phyloP scores from a whole-genome alignment of 2,797 vertebrate genomes.

The Hafferia zeledoni region DNA sequence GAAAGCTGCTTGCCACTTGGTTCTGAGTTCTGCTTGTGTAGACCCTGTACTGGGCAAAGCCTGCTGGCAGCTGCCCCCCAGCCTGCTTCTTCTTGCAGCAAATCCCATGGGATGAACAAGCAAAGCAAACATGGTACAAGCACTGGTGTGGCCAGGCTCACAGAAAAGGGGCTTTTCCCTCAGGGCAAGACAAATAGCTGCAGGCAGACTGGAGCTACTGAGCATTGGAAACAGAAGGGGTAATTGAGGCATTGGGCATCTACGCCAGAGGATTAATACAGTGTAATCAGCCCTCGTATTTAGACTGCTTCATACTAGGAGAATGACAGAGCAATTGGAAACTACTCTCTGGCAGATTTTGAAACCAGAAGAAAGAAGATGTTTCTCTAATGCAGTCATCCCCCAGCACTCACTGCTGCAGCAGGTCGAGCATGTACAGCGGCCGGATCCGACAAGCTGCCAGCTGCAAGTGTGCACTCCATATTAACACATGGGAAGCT shows the following conservation, averaged over 20 bases:
- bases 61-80: not conserved
- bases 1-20: not conserved
- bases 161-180: not conserved
- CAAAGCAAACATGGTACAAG: fast-evolving
- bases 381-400: not conserved
- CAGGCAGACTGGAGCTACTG: not conserved
- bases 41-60: not conserved
- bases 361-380: constrained; percentile 26
- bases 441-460: fast-evolving
- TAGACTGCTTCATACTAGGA: not conserved
- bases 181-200: not conserved
- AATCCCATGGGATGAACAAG: not conserved
- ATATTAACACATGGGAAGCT: not conserved
- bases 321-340: not conserved
- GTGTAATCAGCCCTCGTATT: not conserved
- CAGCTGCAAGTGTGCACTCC: fast-evolving
- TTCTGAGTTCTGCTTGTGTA: not conserved
- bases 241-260: not conserved
- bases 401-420: not conserved
- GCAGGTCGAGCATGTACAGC: not conserved
- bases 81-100: not conserved
- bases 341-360: not conserved
- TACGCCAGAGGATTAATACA: not conserved
- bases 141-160: not conserved
- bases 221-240: not conserved